Conservation (phyloP, 2,113 vertebrate genomes). For the Nesoenas mayeri region DNA sequence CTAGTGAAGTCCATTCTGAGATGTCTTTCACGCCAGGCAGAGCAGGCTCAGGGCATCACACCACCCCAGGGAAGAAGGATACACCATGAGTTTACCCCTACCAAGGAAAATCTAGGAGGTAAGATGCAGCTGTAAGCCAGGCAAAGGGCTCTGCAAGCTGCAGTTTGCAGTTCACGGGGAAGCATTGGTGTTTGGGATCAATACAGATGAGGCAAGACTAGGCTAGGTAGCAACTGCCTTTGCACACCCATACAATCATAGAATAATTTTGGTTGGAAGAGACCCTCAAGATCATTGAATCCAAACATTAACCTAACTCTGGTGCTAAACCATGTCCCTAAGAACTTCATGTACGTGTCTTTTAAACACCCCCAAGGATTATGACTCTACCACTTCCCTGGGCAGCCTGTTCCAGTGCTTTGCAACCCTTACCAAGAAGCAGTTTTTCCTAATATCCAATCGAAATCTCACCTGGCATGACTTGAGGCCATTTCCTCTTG, state of each 20-base stretch:
- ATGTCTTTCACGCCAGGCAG: background rate
- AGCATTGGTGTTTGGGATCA: fast-evolving
- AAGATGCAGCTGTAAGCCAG: background rate
- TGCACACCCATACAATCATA: background rate
- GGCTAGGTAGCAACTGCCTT: background rate
- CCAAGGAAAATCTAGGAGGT: background rate
- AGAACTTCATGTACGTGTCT: too few species aligned
- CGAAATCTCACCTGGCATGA: too few species aligned
- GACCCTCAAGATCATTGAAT: too few species aligned
- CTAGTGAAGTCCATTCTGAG: slow-evolving; percentile 12
- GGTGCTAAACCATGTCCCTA: too few species aligned
- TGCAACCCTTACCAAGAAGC: too few species aligned
- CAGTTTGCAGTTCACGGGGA: fast-evolving
- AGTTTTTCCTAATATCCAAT: too few species aligned
- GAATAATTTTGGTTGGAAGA: too few species aligned
- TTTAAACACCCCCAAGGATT: too few species aligned
- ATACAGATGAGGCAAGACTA: background rate
- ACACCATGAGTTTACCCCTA: background rate
- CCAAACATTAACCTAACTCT: too few species aligned
- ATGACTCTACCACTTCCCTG: too few species aligned
- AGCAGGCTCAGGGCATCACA: background rate
- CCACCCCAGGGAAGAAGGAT: background rate
- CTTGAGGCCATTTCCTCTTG: too few species aligned
- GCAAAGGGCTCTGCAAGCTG: background rate
- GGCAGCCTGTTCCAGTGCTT: too few species aligned